Evolutionary conservation across 2,113 vertebrate genomes (phyloP), one percentile per base, ranked within the genome.

Genomic region (Dicerorhinus sumatrensis): DNA sequence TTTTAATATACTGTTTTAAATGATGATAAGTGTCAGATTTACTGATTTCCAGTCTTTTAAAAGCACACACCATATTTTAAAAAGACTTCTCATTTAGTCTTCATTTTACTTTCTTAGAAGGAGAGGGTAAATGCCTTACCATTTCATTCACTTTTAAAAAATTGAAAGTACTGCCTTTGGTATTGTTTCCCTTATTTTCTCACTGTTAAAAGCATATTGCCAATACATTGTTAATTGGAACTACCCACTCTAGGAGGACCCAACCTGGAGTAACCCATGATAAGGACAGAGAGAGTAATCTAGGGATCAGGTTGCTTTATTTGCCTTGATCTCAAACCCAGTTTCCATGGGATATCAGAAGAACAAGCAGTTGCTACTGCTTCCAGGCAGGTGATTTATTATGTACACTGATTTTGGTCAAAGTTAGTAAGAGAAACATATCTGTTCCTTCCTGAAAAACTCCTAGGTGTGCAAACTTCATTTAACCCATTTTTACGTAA

Each of bases 1-100:
- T 95, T 94, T 95, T 75, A 94, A 42, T 42, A 84, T 58, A 91
- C 51, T 63, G 10, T 46, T 94, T 54, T 54, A 62, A 90, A 80
- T 72, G 39, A 73, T 29, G 13, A 60, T 20, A 89, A 69, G 51
- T 76, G 56, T 56, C 36, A 54, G 77, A 58, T 91, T 48, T 21
- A 63, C 9, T 54, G 62, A 79, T 79, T 83, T 84, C 21, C 27
- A 79, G 54, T 31, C 82, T 91, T 89, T 88, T 48, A 58, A 89
- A 94, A 58, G 17, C 17, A 94, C 12, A 60, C 8, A 81, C 0
- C 4, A 1, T 63, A 60, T 65, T 89, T 91, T 65, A 48, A 65
- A 76, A 92, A 81, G 20, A 89, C 11, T 62, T 63, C 83, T 89
- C 20, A 60, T 69, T 95, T 91, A 86, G 13, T 79, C 48, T 94